Evolutionary conservation across 2,888 invertebrate species (phyloP), one percentile per base, ranked within the genome.

Genomic region (Chelonus formosanus): DNA sequence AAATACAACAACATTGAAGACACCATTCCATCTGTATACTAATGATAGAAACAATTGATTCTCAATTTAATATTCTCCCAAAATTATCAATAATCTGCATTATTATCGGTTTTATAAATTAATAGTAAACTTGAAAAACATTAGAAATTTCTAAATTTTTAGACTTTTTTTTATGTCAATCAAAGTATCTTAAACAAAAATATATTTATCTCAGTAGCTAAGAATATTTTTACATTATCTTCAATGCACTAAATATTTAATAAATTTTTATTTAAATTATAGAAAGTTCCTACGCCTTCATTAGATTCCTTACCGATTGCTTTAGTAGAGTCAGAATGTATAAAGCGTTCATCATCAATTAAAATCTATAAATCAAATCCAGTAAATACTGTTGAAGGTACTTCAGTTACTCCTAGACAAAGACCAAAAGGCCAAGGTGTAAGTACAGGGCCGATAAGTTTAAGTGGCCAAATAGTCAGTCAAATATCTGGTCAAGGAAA

Each of bases 381-480:
- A 3, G 79, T 85, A 7, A 82, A 86, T 3, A 73, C 87, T 3
- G 87, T 89, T 5, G 90, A 92, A 79, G 91, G 91, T 63, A 95
- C 95, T 3, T 92, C 92, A 72, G 93, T 95, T 34, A 92, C 91
- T 60, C 94, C 94, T 3, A 86, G 94, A 60, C 93, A 94, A 80
- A 86, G 95, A 73, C 95, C 95, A 6, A 94, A 94, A 81, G 92
- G 90, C 43, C 84, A 84, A 66, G 76, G 75, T 20, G 81, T 83
- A 3, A 76, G 77, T 8, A 78, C 81, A 6, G 83, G 84, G 20
- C 83, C 84, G 10, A 83, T 84, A 64, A 84, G 74, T 70, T 71
- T 84, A 57, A 78, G 82, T 57, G 83, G 84, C 3, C 84, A 84
- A 62, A 83, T 84, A 31, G 81, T 83, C n/a, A 76, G 79, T 52